phyloP scores from a whole-genome alignment of 2,113 vertebrate species.

The Rhinolophus ferrumequinum region DNA sequence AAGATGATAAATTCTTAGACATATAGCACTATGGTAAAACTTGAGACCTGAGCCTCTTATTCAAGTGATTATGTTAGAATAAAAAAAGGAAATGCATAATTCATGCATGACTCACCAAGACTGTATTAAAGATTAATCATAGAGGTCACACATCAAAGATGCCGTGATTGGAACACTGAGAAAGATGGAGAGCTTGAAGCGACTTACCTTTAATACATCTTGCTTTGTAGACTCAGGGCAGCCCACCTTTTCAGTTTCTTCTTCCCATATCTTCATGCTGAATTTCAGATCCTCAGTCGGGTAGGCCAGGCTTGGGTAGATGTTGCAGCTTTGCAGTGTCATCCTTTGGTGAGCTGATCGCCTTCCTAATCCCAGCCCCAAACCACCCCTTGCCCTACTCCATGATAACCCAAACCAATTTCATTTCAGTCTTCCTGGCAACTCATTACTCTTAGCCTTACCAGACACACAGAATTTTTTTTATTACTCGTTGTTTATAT shows the following conservation, averaged over 20 bases:
- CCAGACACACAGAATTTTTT: not conserved
- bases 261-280: not conserved
- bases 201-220: not conserved
- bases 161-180: not conserved
- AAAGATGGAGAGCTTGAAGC: not conserved
- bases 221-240: not conserved
- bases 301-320: not conserved
- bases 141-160: constrained; percentile 32
- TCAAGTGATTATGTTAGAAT: constrained; percentile 48
- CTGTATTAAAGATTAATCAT: constrained; percentile 64
- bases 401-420: not conserved
- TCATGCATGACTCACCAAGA: constrained; percentile 49
- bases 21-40: not conserved
- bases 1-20: not conserved
- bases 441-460: not conserved
- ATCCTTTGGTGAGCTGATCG: not conserved
- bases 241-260: not conserved
- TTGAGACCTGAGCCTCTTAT: constrained; percentile 45
- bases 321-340: not conserved
- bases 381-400: accelerated
- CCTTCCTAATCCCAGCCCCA: not conserved
- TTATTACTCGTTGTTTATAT: not conserved
- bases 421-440: not conserved
- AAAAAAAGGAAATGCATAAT: constrained; percentile 64
- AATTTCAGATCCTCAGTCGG: not conserved